Conservation (phyloP, 2,113 vertebrate genomes). For the Tetrax tetrax region DNA sequence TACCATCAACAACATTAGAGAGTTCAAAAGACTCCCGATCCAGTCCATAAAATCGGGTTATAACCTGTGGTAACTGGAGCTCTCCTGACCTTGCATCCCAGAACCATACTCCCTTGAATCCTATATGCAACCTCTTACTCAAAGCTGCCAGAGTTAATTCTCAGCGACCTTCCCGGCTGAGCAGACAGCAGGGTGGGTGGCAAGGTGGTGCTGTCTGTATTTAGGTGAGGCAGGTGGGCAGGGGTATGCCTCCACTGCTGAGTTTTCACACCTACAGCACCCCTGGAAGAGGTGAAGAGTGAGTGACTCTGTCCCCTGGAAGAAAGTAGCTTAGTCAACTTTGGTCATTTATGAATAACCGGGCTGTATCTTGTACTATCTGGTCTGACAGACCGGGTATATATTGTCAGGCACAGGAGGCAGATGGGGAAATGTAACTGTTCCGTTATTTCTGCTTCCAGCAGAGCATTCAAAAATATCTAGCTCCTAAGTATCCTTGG, state of each 20-base stretch:
- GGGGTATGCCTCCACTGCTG: neutral
- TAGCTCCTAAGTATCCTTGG: neutral
- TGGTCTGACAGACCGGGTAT: neutral
- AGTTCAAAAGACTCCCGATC: neutral
- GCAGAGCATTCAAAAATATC: neutral
- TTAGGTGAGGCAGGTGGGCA: neutral
- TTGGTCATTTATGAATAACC: neutral
- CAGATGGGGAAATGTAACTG: neutral
- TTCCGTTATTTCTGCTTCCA: neutral
- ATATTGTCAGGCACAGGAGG: neutral
- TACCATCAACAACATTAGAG: neutral
- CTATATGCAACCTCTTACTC: neutral
- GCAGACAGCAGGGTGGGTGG: neutral
- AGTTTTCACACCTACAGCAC: neutral
- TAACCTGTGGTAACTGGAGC: neutral
- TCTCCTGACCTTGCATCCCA: neutral
- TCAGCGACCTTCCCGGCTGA: neutral
- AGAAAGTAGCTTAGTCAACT: neutral
- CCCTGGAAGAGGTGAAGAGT: neutral
- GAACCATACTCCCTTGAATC: fast-evolving
- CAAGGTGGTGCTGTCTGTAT: neutral
- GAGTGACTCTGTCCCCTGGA: neutral
- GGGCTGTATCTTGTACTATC: neutral
- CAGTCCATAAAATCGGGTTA: neutral
- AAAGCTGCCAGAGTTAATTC: neutral